Evolutionary conservation across 1,140 invertebrate species (phyloP), one percentile per base, ranked within the genome.

Genomic region (Maniola jurtina): DNA sequence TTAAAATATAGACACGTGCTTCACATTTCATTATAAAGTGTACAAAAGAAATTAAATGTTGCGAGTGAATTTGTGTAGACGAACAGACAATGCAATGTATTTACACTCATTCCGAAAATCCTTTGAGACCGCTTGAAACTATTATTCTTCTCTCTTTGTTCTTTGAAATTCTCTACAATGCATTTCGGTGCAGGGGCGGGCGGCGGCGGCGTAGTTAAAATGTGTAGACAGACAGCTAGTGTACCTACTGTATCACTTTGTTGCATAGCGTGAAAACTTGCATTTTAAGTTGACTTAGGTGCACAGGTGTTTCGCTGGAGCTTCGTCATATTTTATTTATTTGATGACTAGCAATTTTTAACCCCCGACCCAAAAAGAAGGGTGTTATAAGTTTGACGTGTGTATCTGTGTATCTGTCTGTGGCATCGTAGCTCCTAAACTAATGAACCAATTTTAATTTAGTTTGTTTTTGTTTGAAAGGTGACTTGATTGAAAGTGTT

Each of bases 91-190:
- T 57, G 35, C 55, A 16, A n/a, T 40, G 55, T 57, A 57, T 57
- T 57, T 57, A 57, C 55, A 57, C 55, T 57, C 55, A 57, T 57
- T 38, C 55, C 55, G 55, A 57, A 57, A 57, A 57, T 57, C 55
- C 55, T 57, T 57, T 57, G 55, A 57, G 55, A 57, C 35, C 55
- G 55, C 55, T 57, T 38, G 55, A 57, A 57, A 57, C 55, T 57
- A 57, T 57, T 40, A 57, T 57, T 57, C 55, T 57, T 57, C 55
- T 57, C 33, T 35, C 35, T 57, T 57, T 57, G 55, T 57, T 57
- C 55, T 57, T 57, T 57, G 55, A 57, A 57, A 40, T 57, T 57
- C 55, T 6, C 55, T 40, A 57, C 55, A 57, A 57, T 57, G 36
- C 55, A 57, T 57, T 57, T 57, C 25, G 25, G 25, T 57, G n/a